Evolutionary conservation across 2,888 invertebrate species (phyloP), one percentile per base, ranked within the genome.

Genomic region (Meiosimyza platycephala): DNA sequence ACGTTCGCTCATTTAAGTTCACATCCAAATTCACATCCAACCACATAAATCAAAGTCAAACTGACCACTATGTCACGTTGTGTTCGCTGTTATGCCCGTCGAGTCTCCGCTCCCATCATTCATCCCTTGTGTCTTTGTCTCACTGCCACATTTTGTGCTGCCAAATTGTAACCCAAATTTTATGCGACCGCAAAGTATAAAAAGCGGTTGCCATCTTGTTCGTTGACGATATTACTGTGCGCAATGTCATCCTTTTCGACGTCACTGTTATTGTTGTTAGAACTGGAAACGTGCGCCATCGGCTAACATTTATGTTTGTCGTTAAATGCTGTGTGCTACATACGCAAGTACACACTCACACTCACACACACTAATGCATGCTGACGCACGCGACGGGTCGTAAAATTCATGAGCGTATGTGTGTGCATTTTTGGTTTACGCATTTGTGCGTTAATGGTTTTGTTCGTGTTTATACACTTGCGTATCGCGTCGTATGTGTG

Each of bases 21-120:
- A 28, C 28, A 28, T 33, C 33, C 60, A 40, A 33, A 62, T 62
- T 62, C 60, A 16, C 60, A 33, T 40, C n/a, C 28, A n/a, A 51
- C 64, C 64, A 40, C 51, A 64, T 64, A 64, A 64, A 64, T 64
- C 64, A 64, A 64, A 64, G 64, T 64, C 64, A 64, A 64, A 64
- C 64, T 64, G 64, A 64, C 64, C 64, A 40, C 64, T 50, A 51
- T 13, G 60, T 40, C 28, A 40, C 60, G 60, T 40, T 40, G 60
- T 62, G 16, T 47, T 40, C 40, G 40, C 40, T 28, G 40, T 40
- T 40, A 1, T 9, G 9, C 40, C 40, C 40, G 9, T 9, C 40
- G 40, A 9, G 40, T 40, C 40, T 40, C 6, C 40, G 9, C 40
- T 40, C 40, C 4, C 28, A 28, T 28, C 28, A 28, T 40, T 6